These are phyloP conservation scores for Naja naja DNA, from an alignment of 2,113 vertebrate species.

Conservation along the genomic window DNA sequence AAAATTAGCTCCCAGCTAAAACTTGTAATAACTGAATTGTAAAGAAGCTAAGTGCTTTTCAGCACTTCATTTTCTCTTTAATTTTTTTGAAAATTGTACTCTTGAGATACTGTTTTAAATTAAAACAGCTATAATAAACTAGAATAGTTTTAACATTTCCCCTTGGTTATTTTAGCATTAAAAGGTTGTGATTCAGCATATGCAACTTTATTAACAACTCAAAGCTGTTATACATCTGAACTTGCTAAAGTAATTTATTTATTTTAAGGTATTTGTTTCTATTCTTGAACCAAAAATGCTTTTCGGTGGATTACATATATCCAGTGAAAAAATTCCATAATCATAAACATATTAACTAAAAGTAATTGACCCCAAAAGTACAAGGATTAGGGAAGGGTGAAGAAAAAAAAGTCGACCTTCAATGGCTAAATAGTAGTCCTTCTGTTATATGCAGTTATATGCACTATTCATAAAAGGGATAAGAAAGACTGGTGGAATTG, in stretches of 20 bases:
- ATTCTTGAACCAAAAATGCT: not conserved
- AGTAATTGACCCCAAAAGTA: not conserved
- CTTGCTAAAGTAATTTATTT: not conserved
- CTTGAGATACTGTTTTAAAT: not conserved
- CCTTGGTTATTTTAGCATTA: not conserved
- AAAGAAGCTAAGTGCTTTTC: not conserved
- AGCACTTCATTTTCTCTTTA: not conserved
- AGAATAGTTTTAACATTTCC: not conserved
- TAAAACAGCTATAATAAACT: not conserved
- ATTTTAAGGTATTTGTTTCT: not conserved
- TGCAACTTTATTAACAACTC: not conserved
- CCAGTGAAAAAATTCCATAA: not conserved
- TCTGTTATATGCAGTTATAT: not conserved
- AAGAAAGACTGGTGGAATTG: not conserved
- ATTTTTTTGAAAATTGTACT: not conserved
- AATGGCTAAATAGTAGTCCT: not conserved
- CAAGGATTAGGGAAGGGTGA: not conserved
- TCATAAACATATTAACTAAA: not conserved
- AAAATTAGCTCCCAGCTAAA: conserved; percentile 43
- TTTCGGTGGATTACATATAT: not conserved
- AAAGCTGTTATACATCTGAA: not conserved
- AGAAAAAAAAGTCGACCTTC: not conserved
- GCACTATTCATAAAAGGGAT: not conserved
- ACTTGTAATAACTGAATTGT: not conserved
- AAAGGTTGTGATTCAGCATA: not conserved